These are phyloP conservation scores for Arctopsyche grandis DNA, from an alignment of 1,140 invertebrate genomes.

Conservation along the genomic window DNA sequence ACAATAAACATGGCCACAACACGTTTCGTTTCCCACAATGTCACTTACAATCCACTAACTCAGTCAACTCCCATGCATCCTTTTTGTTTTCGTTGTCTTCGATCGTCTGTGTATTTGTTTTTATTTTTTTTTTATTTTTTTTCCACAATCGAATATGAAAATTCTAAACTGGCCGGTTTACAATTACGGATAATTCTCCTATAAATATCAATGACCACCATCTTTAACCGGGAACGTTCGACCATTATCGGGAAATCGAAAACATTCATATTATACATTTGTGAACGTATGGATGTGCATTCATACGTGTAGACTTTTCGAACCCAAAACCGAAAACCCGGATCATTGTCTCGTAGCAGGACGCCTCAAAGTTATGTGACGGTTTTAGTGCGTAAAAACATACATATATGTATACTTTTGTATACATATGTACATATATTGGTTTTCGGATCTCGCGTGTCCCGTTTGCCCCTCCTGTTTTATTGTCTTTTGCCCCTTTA, in stretches of 20 bases:
- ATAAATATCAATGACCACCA: background rate
- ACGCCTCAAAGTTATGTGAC: conserved; percentile 42
- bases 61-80: too few species aligned
- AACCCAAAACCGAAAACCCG: background rate
- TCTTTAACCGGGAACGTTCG: background rate
- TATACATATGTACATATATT: too few species aligned
- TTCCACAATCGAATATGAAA: background rate
- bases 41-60: conserved; percentile 13
- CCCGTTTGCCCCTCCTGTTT: conserved; percentile 3
- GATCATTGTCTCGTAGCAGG: conserved; percentile 43
- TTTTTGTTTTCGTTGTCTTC: too few species aligned
- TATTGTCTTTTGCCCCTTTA: conserved; percentile 38
- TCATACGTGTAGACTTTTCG: background rate
- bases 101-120: background rate
- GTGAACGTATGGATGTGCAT: background rate
- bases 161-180: background rate
- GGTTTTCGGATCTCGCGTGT: background rate
- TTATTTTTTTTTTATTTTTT: background rate
- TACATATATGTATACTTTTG: too few species aligned
- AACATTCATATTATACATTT: too few species aligned
- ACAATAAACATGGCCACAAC: conserved; percentile 4
- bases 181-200: too few species aligned
- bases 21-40: conserved; percentile 28
- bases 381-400: conserved; percentile 43
- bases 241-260: background rate